Conservation (phyloP, 1,140 invertebrate species). For the Lepidurus arcticus region DNA sequence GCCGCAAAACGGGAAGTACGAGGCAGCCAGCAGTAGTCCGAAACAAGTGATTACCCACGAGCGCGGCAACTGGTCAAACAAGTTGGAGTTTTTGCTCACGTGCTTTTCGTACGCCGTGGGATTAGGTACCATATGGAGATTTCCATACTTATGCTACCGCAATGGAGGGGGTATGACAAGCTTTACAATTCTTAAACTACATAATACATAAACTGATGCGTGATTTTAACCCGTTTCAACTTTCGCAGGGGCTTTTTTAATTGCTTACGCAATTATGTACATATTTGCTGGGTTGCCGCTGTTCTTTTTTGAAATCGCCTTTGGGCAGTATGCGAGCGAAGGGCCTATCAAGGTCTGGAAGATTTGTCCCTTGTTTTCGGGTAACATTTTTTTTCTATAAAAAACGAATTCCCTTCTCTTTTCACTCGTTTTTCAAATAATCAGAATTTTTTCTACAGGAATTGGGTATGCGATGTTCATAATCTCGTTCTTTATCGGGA, state of each 20-base stretch:
- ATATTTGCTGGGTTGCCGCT: constrained; percentile 74
- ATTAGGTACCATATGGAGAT: constrained; percentile 68
- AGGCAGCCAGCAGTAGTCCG: constrained; percentile 27
- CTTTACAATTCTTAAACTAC: background rate
- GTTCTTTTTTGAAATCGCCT: constrained; percentile 80
- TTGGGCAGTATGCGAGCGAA: constrained; percentile 66
- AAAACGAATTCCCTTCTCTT: too few species aligned
- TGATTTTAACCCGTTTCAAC: background rate
- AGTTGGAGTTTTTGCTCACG: constrained; percentile 67
- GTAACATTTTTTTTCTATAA: constrained; percentile 26
- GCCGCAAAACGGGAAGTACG: background rate
- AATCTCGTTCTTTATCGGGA: constrained; percentile 72
- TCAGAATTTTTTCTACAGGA: constrained; percentile 53
- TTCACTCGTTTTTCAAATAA: background rate
- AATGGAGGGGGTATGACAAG: constrained; percentile 54
- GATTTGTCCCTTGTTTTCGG: constrained; percentile 40
- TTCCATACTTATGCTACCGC: constrained; percentile 63
- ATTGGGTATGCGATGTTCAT: constrained; percentile 78
- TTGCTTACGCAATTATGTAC: constrained; percentile 77
- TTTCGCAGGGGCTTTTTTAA: constrained; percentile 65
- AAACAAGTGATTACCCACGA: constrained; percentile 42
- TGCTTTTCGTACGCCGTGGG: constrained; percentile 69
- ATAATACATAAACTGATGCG: background rate
- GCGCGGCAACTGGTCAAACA: constrained; percentile 63
- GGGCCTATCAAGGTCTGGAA: constrained; percentile 54